Evolutionary conservation across 2,113 vertebrate species (phyloP), one percentile per base, ranked within the genome.

Genomic region (Callionymus lyra): DNA sequence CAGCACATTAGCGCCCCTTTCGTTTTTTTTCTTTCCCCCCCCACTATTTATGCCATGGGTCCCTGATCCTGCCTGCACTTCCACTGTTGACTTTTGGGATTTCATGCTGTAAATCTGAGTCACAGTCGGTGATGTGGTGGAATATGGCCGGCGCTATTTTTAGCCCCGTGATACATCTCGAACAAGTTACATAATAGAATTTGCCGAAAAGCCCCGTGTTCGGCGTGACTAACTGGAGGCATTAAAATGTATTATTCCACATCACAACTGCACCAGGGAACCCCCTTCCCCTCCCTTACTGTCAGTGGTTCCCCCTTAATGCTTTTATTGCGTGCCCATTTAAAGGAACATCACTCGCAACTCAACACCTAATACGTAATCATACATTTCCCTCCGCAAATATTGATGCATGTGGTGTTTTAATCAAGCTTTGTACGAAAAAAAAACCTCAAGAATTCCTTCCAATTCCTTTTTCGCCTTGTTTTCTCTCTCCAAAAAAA

Each of bases 361-460:
- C 58, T 74, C 64, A 73, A 65, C 72, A 72, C 75, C 70, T 80
- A 79, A 74, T 82, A 74, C 56, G 45, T 66, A 79, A 81, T 78
- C 63, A 52, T 74, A 68, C 68, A 62, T 70, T 80, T 82, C 70
- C 68, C 51, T 79, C 57, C 58, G 61, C 64, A 79, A 77, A 77
- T 74, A 76, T 61, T 72, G 59, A 53, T 50, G 34, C 67, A 69
- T 76, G 66, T 49, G 57, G 68, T 59, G 70, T 76, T 72, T 81
- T 63, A 72, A 77, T 82, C 77, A 78, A 79, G 69, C 74, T 62
- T 62, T 64, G 32, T 21, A 62, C 31, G 60, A 58, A 79, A 81
- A 81, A 63, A 58, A 79, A 81, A 81, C 74, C 76, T 67, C 74
- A 19, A 38, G 64, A 69, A 85, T 82, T 81, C 65, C 79, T 74